Evolutionary conservation across 2,113 vertebrate genomes (phyloP), one percentile per base, ranked within the genome.

Genomic region (Ctenodactylus gundi): DNA sequence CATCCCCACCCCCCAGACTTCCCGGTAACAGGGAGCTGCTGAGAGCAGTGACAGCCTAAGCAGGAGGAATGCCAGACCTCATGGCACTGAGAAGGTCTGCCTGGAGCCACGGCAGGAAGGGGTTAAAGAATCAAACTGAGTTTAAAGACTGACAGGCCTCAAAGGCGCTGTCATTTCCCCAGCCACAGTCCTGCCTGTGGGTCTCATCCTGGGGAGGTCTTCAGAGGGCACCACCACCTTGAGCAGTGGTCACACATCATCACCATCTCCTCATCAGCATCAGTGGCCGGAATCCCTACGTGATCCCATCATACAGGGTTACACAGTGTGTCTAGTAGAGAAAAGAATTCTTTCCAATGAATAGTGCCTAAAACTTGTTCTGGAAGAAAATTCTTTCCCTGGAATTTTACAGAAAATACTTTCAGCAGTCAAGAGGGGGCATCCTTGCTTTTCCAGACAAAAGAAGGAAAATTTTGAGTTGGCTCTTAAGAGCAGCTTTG

Each of bases 401-500:
- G 94, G 95, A 88, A 88, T 97, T 85, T 55, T 18, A 94, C 29
- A 94, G 96, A 85, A 97, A 98, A 96, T 97, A 97, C 92, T 85
- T 80, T 68, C 72, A 98, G 70, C 93, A 92, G 97, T 98, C 98
- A 98, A 98, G 97, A 98, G 98, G 97, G 98, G 98, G 98, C 98
- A 98, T 98, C 97, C 97, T 98, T 98, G 98, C 97, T 98, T 98
- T 98, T 98, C 97, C 94, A 97, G 95, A 97, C 46, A 85, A 91
- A 85, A 84, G 92, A 92, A 96, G 92, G 81, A 72, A 9, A 27
- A 36, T 78, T 88, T 87, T 85, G 90, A 77, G 39, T 77, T 97
- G 85, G 68, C 67, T 94, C 77, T 90, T 92, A 23, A 67, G 39
- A 94, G 80, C 91, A 58, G 76, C 53, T 18, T 62, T 7, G 44